A percentile compares a stretch with the other conserved stretches of the same genome.
phyloP scores from a whole-genome alignment of 2,113 vertebrate genomes.

The Melospiza melodia region DNA sequence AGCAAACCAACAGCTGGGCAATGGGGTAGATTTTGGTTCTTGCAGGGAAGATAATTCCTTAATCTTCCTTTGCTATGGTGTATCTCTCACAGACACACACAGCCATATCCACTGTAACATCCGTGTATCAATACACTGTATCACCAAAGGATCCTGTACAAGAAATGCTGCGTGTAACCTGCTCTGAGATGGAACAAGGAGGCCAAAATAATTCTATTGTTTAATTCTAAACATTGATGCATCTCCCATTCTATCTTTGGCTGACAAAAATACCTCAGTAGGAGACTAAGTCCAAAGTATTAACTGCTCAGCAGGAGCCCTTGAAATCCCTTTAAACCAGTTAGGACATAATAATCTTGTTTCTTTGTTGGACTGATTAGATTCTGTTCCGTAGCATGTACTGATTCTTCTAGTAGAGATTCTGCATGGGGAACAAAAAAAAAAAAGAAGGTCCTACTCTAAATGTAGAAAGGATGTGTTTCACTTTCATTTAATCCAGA shows the following conservation, averaged over 20 bases:
- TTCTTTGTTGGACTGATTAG: not conserved
- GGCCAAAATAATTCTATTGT: not conserved
- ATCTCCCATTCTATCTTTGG: not conserved
- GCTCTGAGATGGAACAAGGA: not conserved
- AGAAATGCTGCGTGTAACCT: not conserved
- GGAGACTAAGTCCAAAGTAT: not conserved
- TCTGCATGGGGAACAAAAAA: not conserved
- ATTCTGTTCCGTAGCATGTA: not conserved
- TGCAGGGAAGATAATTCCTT: fast-evolving
- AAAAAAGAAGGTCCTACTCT: not conserved
- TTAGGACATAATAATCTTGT: not conserved
- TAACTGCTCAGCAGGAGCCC: not conserved
- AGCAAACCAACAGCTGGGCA: not conserved
- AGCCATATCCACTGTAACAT: not conserved
- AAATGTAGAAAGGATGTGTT: not conserved
- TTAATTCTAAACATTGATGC: not conserved
- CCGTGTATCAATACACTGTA: fast-evolving
- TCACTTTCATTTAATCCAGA: not conserved
- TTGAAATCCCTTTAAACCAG: not conserved
- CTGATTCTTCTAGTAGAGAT: not conserved
- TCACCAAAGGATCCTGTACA: not conserved
- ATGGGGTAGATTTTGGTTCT: not conserved
- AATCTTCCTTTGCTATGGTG: not conserved
- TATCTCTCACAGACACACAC: not conserved
- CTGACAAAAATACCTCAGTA: not conserved